Conservation (phyloP, 1,140 invertebrate genomes). For the Zaprionus lachaisei region DNA sequence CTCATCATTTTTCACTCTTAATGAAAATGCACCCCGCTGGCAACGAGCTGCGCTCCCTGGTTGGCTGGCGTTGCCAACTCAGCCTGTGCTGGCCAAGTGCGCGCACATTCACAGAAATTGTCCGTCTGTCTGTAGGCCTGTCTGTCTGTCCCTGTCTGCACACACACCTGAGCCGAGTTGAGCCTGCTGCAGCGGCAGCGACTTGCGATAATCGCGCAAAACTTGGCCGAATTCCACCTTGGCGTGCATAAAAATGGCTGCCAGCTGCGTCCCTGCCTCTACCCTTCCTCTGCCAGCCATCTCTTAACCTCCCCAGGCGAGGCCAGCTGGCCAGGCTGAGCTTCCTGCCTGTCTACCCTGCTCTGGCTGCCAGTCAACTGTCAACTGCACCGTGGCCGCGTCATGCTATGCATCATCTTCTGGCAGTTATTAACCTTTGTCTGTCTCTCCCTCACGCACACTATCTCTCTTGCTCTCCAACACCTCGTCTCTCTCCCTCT, state of each 20-base stretch:
- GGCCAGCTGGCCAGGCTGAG: constrained; percentile 42
- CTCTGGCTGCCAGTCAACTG: constrained; percentile 75
- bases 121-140: constrained; percentile 22
- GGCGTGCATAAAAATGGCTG: constrained; percentile 76
- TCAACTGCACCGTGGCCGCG: constrained; percentile 68
- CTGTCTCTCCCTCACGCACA: constrained; percentile 16
- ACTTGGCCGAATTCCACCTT: constrained; percentile 77
- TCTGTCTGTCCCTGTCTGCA: constrained; percentile 29
- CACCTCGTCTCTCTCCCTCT: neutral
- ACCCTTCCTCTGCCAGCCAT: neutral
- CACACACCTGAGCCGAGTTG: constrained; percentile 59
- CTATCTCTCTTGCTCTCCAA: neutral
- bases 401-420: constrained; percentile 82
- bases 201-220: constrained; percentile 77
- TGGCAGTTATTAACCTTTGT: constrained; percentile 82
- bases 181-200: constrained; percentile 55
- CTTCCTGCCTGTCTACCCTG: constrained; percentile 21
- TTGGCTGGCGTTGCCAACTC: constrained; percentile 49
- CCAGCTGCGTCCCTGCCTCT: constrained; percentile 45
- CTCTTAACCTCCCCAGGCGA: constrained; percentile 7
- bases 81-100: constrained; percentile 16
- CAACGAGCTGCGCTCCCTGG: constrained; percentile 60
- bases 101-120: constrained; percentile 25
- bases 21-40: constrained; percentile 85
- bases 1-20: constrained; percentile 85